These are phyloP conservation scores for Chaetorhynchus papuensis DNA, from an alignment of 2,113 vertebrate genomes.

Conservation along the genomic window DNA sequence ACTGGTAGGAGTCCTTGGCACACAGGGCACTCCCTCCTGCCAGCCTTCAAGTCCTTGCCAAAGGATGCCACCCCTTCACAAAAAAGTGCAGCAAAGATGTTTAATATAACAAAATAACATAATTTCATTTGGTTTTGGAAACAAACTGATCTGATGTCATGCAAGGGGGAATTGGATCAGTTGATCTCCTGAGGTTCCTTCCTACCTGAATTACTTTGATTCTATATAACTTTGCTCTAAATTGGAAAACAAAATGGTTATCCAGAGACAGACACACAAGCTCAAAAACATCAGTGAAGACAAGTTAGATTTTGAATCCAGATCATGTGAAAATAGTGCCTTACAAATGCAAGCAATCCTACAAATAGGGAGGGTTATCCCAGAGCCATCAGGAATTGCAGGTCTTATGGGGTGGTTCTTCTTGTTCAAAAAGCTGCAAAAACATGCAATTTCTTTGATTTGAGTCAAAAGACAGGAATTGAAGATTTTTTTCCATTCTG, in stretches of 20 bases:
- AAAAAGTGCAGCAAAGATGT: neutral
- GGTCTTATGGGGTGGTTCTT: neutral
- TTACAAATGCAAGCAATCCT: neutral
- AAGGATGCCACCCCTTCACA: neutral
- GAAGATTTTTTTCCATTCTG: neutral
- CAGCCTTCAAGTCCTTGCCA: neutral
- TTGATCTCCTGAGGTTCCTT: neutral
- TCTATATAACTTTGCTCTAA: neutral
- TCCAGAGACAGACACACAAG: neutral
- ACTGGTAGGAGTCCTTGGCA: neutral
- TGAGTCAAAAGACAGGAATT: neutral
- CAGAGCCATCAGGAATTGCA: neutral
- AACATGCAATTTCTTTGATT: neutral
- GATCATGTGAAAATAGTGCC: neutral
- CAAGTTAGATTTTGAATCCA: neutral
- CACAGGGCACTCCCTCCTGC: neutral
- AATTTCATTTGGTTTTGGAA: neutral
- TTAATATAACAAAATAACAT: neutral
- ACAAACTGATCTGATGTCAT: neutral
- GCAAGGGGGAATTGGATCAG: neutral
- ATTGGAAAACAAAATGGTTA: neutral
- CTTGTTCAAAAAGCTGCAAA: neutral
- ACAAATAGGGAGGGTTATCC: neutral
- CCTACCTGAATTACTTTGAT: neutral
- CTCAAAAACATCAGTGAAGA: neutral